These are phyloP conservation scores for Limnodromus scolopaceus DNA, from an alignment of 2,797 vertebrate genomes.

Conservation along the genomic window DNA sequence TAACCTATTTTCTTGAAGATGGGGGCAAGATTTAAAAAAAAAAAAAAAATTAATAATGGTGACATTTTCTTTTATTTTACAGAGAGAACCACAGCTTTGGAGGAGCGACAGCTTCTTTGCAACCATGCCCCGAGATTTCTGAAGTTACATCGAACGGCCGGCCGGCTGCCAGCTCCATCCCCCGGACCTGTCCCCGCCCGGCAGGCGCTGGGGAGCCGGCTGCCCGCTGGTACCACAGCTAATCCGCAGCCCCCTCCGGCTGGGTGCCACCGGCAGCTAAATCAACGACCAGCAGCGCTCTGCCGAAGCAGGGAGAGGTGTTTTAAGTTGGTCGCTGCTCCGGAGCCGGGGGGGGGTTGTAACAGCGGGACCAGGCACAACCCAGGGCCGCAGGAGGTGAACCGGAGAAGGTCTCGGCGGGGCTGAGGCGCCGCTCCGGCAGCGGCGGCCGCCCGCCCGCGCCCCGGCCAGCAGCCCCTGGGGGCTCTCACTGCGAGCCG, in stretches of 20 bases:
- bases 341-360: background rate
- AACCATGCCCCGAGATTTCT: background rate
- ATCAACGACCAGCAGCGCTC: accelerated
- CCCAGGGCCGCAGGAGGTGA: background rate
- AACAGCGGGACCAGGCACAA: background rate
- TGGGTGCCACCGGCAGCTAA: background rate
- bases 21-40: background rate
- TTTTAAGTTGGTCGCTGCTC: background rate
- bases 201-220: background rate
- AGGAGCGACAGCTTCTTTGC: background rate
- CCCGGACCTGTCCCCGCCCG: background rate
- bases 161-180: background rate
- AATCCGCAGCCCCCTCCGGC: background rate
- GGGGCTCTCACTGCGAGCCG: background rate
- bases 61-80: background rate
- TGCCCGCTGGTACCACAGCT: background rate
- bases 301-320: background rate
- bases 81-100: background rate
- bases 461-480: background rate
- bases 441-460: background rate
- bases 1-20: constrained; percentile 3
- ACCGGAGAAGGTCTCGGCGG: too few species aligned
- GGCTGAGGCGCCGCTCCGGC: background rate
- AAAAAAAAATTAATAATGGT: background rate
- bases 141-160: background rate